A percentile compares a stretch with the other conserved stretches of the same genome.
phyloP scores from a whole-genome alignment of 1,140 invertebrate genomes.

The Adelges cooleyi region DNA sequence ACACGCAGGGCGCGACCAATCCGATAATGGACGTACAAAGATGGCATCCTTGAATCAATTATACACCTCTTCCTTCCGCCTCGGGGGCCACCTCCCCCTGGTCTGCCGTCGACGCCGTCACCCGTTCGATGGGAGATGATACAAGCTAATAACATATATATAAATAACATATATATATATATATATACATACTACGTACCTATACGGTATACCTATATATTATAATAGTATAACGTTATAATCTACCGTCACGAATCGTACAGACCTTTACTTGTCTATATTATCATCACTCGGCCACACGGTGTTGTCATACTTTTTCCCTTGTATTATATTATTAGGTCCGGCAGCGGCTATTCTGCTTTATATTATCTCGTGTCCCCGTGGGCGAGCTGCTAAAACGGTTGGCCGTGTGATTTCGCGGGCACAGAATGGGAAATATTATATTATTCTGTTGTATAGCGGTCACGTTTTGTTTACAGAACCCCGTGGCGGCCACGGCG shows the following conservation, averaged over 20 bases:
- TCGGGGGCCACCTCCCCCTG: neutral
- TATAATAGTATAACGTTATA: neutral
- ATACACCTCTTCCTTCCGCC: slow-evolving; percentile 28
- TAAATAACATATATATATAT: too few relatives aligned
- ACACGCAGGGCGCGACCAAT: slow-evolving; percentile 27
- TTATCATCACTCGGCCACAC: too few relatives aligned
- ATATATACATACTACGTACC: too few relatives aligned
- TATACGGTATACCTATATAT: neutral
- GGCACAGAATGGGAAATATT: too few relatives aligned
- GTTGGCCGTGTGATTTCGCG: too few relatives aligned
- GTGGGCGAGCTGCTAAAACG: too few relatives aligned
- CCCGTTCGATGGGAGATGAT: neutral
- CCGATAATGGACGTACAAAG: slow-evolving; percentile 28
- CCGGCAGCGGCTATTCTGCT: too few relatives aligned
- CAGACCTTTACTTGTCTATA: slow-evolving; percentile 7
- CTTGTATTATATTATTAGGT: too few relatives aligned
- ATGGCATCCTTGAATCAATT: slow-evolving; percentile 28
- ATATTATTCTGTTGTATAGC: too few relatives aligned
- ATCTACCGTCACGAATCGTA: slow-evolving; percentile 17
- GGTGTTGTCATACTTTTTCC: too few relatives aligned
- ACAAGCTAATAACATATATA: neutral
- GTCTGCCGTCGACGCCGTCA: neutral
- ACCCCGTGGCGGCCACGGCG: neutral
- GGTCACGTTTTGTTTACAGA: slow-evolving; percentile 7
- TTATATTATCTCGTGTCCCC: too few relatives aligned